These are phyloP conservation scores for Zelostemma sp. DNA, from an alignment of 1,140 invertebrate genomes.

Conservation along the genomic window DNA sequence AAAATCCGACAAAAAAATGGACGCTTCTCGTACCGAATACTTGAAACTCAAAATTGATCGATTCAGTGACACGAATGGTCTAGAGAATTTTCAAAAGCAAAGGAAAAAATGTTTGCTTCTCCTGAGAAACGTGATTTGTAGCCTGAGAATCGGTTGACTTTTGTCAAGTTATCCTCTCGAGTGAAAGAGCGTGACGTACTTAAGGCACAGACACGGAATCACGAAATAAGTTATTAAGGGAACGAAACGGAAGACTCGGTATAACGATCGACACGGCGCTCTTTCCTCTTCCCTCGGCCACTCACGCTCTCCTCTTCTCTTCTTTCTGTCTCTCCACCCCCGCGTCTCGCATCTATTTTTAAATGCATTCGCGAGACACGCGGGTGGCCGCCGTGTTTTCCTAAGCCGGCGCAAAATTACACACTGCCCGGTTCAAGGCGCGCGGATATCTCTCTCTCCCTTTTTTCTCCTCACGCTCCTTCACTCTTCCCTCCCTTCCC, in stretches of 20 bases:
- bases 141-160: not conserved
- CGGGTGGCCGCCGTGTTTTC: slow-evolving; percentile 71
- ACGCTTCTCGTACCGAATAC: too few relatives aligned
- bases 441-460: slow-evolving; percentile 45
- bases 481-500: too few relatives aligned
- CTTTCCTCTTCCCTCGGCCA: slow-evolving; percentile 25
- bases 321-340: slow-evolving; percentile 38
- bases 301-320: slow-evolving; percentile 25
- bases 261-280: slow-evolving; percentile 39
- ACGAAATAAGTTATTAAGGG: slow-evolving; percentile 45
- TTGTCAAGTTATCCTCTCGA: not conserved
- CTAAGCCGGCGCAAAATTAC: slow-evolving; percentile 72
- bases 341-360: slow-evolving; percentile 63
- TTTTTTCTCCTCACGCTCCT: slow-evolving; percentile 22
- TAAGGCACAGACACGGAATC: slow-evolving; percentile 35
- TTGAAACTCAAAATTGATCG: too few relatives aligned
- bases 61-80: too few relatives aligned
- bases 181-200: slow-evolving; percentile 30
- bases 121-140: too few relatives aligned
- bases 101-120: too few relatives aligned
- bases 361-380: slow-evolving; percentile 68
- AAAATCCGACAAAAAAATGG: too few relatives aligned
- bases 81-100: too few relatives aligned
- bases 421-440: slow-evolving; percentile 65
- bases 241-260: slow-evolving; percentile 36